phyloP scores from a whole-genome alignment of 1,140 invertebrate species.

The Dryas iulia region DNA sequence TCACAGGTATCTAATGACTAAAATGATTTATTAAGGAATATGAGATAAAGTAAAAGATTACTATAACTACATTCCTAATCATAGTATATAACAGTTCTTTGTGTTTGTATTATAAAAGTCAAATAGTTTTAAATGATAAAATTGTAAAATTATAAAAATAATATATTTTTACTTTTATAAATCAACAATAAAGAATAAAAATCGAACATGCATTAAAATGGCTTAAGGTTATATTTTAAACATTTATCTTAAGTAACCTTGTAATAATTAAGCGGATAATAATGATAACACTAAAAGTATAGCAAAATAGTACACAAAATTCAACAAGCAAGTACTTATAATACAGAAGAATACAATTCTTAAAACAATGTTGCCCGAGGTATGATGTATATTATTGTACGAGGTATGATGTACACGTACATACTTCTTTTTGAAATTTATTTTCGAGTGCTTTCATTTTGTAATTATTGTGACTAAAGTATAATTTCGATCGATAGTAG shows the following conservation, averaged over 20 bases:
- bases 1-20: no score
- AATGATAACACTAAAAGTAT: background rate
- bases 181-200: background rate
- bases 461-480: background rate
- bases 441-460: slow-evolving; percentile 1
- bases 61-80: no score
- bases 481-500: slow-evolving; percentile 13
- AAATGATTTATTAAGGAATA: no score
- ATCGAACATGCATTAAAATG: background rate
- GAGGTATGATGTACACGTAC: background rate
- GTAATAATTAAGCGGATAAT: background rate
- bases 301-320: background rate
- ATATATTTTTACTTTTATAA: background rate
- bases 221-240: background rate
- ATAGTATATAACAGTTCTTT: no score
- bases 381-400: background rate
- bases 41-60: no score
- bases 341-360: background rate
- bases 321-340: background rate
- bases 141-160: background rate
- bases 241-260: background rate
- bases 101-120: no score
- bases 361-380: background rate
- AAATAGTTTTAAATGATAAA: background rate
- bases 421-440: slow-evolving; percentile 28